Base-by-base conservation (phyloP, 1,140 invertebrate species). In the Prorops nasuta region DNA sequence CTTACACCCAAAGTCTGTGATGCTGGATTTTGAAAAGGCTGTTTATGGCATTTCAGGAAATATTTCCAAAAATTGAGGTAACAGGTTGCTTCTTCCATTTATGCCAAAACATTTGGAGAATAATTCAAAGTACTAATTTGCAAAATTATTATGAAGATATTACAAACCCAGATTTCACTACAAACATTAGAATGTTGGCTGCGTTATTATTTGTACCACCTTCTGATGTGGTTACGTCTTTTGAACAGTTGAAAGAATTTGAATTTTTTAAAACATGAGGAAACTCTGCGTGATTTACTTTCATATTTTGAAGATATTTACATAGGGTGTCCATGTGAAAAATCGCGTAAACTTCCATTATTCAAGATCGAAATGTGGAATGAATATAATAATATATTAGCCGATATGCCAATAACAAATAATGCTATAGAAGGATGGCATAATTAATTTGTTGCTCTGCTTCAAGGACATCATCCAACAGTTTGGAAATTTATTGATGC, bases 51-150 rank as follows among this genome's bases (percentile, higher is more conserved):
- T 43, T 56, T 36, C 3, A 16, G 1, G 12, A 21, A 6, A 12
- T 34, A 14, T 56, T 56, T 34, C 21, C n/a, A 7, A 17, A 37
- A 8, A 36, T 34, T n/a, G 28, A 15, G 10, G 44, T 56, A 8
- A 37, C 41, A 22, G 51, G 56, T 12, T 54, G 56, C 19, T 44
- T 51, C 12, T 54, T 54, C 28, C 51, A 51, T 38, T 58, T 51
- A 15, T 19, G 28, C 14, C 35, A 58, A 41, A 44, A 39, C 20
- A 38, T 48, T 12, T 58, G 56, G 41, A 40, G 51, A 39, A 14
- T 38, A 9, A 21, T 58, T 44, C 51, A 58, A n/a, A n/a, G n/a
- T n/a, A 32, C 15, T 17, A n/a, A 14, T 28, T 4, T n/a, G 4
- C 37, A 50, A 45, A 16, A 34, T 52, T 31, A 9, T 32, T 24